Conservation (phyloP, 2,888 invertebrate species). For the Drosophila yooni region DNA sequence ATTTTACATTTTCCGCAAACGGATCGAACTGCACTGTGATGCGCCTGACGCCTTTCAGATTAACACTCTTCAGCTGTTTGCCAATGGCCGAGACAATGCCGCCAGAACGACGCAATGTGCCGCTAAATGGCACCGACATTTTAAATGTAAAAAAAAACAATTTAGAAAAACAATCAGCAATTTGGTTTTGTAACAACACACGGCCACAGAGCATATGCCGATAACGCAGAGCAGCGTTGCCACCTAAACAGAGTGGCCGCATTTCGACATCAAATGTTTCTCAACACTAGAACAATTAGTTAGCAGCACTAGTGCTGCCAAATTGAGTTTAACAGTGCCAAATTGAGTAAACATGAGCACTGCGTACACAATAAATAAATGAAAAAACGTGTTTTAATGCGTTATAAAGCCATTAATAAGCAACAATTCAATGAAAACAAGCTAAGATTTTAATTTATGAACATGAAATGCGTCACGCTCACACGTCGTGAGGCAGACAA, state of each 20-base stretch:
- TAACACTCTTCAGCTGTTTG: conserved; percentile 89
- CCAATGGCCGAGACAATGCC: conserved; percentile 90
- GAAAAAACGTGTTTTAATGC: background rate
- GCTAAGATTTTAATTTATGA: background rate
- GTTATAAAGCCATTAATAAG: background rate
- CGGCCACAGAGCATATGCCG: conserved; percentile 34
- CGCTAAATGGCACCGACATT: conserved; percentile 91
- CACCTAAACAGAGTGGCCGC: conserved; percentile 28
- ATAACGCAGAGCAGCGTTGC: conserved; percentile 30
- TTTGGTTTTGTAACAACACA: conserved; percentile 61
- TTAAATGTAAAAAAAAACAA: conserved; percentile 33
- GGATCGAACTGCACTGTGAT: conserved; percentile 94
- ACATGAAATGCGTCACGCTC: conserved; percentile 35
- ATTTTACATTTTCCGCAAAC: conserved; percentile 89
- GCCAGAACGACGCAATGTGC: conserved; percentile 88
- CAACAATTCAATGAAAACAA: background rate
- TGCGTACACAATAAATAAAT: background rate
- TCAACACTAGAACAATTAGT: conserved; percentile 17
- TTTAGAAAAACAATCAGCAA: conserved; percentile 29
- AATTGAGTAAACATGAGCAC: conserved; percentile 38
- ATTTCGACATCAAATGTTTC: background rate
- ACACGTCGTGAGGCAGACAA: conserved; percentile 36
- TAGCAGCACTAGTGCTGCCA: conserved; percentile 26
- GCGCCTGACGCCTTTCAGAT: conserved; percentile 92
- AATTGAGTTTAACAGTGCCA: conserved; percentile 43